A percentile compares a stretch with the other conserved stretches of the same genome.
These are phyloP conservation scores for Seira ritae DNA, from an alignment of 2,888 invertebrate species.

Conservation along the genomic window DNA sequence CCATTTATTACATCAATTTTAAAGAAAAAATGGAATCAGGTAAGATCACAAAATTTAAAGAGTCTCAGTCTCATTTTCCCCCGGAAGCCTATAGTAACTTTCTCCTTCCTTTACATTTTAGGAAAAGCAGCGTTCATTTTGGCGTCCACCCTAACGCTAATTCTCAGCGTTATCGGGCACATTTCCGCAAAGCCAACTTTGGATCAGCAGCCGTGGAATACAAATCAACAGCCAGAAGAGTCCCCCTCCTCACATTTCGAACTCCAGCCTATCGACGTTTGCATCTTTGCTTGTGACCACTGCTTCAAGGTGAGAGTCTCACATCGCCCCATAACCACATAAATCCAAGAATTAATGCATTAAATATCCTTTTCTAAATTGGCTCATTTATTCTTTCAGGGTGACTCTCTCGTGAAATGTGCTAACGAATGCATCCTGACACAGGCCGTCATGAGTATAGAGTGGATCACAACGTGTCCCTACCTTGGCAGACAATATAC, in stretches of 20 bases:
- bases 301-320: conserved; percentile 73
- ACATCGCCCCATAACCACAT: neutral
- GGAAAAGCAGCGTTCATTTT: conserved; percentile 31
- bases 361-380: conserved; percentile 11
- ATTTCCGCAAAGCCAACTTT: conserved; percentile 28
- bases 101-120: neutral
- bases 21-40: conserved; percentile 36
- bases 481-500: conserved; percentile 38
- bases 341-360: neutral
- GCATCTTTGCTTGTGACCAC: conserved; percentile 74
- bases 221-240: neutral
- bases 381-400: conserved; percentile 69
- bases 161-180: conserved; percentile 27
- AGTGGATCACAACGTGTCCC: conserved; percentile 73
- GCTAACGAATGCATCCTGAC: conserved; percentile 73
- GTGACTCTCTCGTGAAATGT: conserved; percentile 72
- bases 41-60: neutral
- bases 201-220: conserved; percentile 26
- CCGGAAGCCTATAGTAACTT: no score
- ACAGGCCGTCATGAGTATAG: conserved; percentile 70
- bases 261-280: conserved; percentile 73
- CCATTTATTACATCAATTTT: neutral
- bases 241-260: conserved; percentile 42
- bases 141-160: conserved; percentile 26
- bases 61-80: no score